Evolutionary conservation across 2,797 vertebrate species (phyloP), one percentile per base, ranked within the genome.

Genomic region (Helarctos malayanus): DNA sequence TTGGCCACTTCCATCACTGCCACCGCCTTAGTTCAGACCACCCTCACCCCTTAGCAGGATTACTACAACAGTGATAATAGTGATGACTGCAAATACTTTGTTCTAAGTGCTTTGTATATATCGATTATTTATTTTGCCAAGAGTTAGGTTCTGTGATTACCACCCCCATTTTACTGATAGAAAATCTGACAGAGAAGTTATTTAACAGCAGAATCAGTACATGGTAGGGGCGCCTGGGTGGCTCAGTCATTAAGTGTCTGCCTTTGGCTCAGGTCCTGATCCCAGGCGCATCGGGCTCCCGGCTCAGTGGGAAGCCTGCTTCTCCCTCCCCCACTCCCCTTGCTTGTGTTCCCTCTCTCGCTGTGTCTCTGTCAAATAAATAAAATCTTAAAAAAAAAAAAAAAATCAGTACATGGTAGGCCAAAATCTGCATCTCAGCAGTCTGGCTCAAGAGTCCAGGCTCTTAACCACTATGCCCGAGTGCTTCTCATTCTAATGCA

Each of bases 141-240:
- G 6, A 85, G 14, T 49, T 45, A 84, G 52, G 35, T 45, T 79
- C 56, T 54, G 11, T 41, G 27, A 80, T 76, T 59, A 35, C 13
- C n/a, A 49, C 41, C 15, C 12, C 65, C 41, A 52, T 81, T n/a
- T 45, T 29, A 85, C 2, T 73, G 54, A 89, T 1, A 35, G 59
- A 91, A 93, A 61, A 75, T 35, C 56, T 68, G 14, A 89, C 38
- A 75, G 19, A 59, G 81, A 85, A 92, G 79, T 86, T n/a, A 79
- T 16, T 45, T 21, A 52, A 86, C 4, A 18, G 45, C 59, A 85
- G 83, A 79, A 68, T 65, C 61, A 63, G 61, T 27, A 21, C 16
- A 11, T 8, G 7, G 27, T 27, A 32, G 2, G 81, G 25, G 41
- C 5, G 41, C 41, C 41, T 41, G 41, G 41, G 41, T 41, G 41